phyloP scores from a whole-genome alignment of 2,113 vertebrate genomes.

The Columba janthina region DNA sequence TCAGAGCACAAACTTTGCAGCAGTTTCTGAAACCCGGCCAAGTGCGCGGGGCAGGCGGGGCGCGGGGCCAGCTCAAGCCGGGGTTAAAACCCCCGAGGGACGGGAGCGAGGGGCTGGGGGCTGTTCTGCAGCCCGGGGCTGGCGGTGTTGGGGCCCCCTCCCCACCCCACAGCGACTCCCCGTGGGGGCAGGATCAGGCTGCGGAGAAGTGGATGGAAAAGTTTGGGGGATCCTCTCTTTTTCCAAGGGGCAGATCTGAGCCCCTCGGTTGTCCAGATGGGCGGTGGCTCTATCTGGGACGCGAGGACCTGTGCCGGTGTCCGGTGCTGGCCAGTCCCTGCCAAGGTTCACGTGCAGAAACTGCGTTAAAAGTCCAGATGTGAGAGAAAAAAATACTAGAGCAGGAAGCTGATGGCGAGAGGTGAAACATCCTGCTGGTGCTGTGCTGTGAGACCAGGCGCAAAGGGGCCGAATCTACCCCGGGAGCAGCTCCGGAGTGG shows the following conservation, averaged over 20 bases:
- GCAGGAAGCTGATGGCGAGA: background rate
- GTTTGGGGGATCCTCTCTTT: background rate
- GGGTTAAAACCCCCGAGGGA: rapidly evolving
- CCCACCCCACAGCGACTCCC: background rate
- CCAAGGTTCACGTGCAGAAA: background rate
- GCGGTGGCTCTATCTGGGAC: rapidly evolving
- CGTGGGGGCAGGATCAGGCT: background rate
- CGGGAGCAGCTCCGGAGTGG: background rate
- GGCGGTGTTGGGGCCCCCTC: background rate
- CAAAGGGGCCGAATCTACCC: background rate
- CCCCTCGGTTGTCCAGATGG: rapidly evolving
- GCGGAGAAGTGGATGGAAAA: background rate
- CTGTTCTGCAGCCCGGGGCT: background rate
- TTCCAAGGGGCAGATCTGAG: background rate
- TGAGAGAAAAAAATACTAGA: rapidly evolving
- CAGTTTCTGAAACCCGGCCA: background rate
- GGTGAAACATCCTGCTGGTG: rapidly evolving
- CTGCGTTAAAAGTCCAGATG: rapidly evolving
- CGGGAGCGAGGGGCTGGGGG: background rate
- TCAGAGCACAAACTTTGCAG: background rate
- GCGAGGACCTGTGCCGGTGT: rapidly evolving
- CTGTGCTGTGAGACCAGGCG: background rate
- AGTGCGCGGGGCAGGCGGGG: background rate
- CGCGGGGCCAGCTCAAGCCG: background rate
- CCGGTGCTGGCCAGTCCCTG: rapidly evolving